phyloP scores from a whole-genome alignment of 2,113 vertebrate genomes.

The Gobius niger region DNA sequence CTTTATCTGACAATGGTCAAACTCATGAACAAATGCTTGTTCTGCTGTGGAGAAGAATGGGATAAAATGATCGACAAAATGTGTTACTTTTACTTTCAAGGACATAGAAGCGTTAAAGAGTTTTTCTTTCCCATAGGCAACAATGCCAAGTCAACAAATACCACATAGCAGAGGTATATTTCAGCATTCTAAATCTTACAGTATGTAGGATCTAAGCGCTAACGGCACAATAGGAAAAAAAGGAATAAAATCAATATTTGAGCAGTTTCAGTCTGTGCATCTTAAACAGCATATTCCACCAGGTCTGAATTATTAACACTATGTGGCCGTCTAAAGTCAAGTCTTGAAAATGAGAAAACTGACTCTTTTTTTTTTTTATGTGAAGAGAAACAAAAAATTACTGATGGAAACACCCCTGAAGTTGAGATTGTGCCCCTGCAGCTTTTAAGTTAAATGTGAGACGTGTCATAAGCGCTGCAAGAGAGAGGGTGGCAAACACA shows the following conservation, averaged over 20 bases:
- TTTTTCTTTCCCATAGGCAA: background rate
- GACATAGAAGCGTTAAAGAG: too few species aligned
- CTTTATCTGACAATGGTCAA: background rate
- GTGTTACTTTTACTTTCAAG: too few species aligned
- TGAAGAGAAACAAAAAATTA: too few species aligned
- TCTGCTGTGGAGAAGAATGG: too few species aligned
- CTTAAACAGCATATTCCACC: constrained; percentile 75
- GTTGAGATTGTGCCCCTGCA: too few species aligned
- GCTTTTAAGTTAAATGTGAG: too few species aligned
- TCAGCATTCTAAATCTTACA: constrained; percentile 49
- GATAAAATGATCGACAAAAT: too few species aligned
- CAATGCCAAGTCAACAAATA: background rate
- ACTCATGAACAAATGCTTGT: too few species aligned
- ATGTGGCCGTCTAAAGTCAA: constrained; percentile 35
- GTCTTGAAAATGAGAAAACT: constrained; percentile 13
- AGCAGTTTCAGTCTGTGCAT: constrained; percentile 83
- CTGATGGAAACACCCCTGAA: too few species aligned
- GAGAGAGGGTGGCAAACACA: too few species aligned
- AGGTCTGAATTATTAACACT: constrained; percentile 68
- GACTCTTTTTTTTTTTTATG: constrained; percentile 2
- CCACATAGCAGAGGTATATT: background rate
- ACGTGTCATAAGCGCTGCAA: too few species aligned
- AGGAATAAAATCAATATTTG: constrained; percentile 88
- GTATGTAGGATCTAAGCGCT: constrained; percentile 66
- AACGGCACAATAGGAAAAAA: constrained; percentile 43